phyloP scores from a whole-genome alignment of 2,797 vertebrate species.

The Mormyrus hasselquistii region DNA sequence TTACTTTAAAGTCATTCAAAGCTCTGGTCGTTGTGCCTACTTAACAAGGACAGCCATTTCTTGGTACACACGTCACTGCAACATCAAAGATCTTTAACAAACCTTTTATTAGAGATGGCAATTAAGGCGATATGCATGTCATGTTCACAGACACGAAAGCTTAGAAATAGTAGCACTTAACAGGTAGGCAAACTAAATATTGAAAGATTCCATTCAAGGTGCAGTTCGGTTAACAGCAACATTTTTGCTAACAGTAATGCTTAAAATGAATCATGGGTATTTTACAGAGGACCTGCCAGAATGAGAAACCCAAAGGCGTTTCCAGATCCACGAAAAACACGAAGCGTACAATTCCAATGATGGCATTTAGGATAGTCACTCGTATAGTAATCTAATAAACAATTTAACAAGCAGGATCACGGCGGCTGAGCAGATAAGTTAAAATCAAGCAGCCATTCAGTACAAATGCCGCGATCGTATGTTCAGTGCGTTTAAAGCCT shows the following conservation, averaged over 20 bases:
- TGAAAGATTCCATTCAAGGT: background rate
- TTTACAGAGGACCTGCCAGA: background rate
- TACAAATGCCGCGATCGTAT: background rate
- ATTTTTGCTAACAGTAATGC: background rate
- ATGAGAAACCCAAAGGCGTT: background rate
- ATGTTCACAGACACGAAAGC: background rate
- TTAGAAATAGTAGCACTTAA: background rate
- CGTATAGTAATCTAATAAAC: background rate
- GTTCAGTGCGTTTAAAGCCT: background rate
- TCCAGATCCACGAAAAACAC: background rate
- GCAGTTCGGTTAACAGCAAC: background rate
- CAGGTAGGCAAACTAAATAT: background rate
- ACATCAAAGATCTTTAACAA: background rate
- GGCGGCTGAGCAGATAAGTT: background rate
- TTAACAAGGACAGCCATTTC: background rate
- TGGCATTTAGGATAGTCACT: background rate
- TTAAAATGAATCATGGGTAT: background rate
- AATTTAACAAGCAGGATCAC: background rate
- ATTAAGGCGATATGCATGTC: background rate
- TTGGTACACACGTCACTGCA: background rate
- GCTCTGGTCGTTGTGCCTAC: background rate
- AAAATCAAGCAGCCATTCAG: background rate
- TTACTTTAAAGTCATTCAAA: background rate
- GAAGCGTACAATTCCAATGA: background rate
- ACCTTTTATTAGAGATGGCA: background rate